Evolutionary conservation across 1,140 invertebrate species (phyloP).

Genomic region (Limonius californicus): DNA sequence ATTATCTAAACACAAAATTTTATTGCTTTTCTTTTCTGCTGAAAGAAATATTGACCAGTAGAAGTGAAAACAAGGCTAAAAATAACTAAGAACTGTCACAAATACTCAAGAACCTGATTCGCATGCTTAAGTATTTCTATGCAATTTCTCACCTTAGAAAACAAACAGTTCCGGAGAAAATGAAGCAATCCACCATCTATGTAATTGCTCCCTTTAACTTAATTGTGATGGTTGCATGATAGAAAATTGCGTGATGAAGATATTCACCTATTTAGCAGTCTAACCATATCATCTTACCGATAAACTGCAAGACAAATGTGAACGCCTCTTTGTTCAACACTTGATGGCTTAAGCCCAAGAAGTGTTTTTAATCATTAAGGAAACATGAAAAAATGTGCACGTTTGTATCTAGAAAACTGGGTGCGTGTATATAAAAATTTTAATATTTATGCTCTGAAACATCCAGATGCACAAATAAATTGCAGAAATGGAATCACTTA

Average conservation of each 20-base stretch:
- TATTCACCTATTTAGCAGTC: neutral
- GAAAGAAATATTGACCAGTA: no score
- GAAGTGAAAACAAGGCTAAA: no score
- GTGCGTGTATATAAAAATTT: neutral
- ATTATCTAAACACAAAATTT: neutral
- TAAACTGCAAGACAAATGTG: no score
- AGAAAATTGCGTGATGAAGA: neutral
- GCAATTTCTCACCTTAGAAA: neutral
- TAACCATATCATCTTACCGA: neutral
- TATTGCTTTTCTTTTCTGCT: no score
- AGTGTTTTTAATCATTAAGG: no score
- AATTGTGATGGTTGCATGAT: neutral
- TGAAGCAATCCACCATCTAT: no score
- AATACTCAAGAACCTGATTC: no score
- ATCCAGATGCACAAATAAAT: constrained; percentile 18
- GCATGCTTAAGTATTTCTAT: neutral
- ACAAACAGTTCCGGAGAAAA: no score
- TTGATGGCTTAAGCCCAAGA: no score
- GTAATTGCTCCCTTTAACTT: no score
- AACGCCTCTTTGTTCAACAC: no score
- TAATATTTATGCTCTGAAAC: constrained; percentile 24
- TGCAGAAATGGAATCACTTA: neutral
- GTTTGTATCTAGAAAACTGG: neutral
- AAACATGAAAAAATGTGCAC: neutral
- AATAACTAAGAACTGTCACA: no score